Base-by-base conservation (phyloP, 1,140 invertebrate genomes). In the Portunus trituberculatus region DNA sequence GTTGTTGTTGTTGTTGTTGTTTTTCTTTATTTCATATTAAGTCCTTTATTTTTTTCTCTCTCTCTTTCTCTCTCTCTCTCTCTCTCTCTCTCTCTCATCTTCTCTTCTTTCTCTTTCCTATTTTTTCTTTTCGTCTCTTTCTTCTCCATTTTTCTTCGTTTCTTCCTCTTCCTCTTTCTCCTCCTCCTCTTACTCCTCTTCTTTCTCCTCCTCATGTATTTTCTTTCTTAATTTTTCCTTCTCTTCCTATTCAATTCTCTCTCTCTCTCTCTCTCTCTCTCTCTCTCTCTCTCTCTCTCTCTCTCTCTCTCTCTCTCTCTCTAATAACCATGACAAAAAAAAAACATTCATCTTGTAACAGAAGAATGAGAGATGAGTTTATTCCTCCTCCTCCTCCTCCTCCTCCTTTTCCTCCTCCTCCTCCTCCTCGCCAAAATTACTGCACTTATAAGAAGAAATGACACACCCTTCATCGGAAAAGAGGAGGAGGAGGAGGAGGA, bases 401-500 rank as follows among this genome's bases (percentile, higher is more conserved):
- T 39, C 84, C 84, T 39, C 84, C 84, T 39, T 25, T 12, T 39
- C 84, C 16, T 39, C 84, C 84, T 39, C 84, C 84, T 39, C 84
- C 84, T 86, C 84, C 84, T 16, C n/a, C 1, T 39, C 3, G 12
- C 16, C 84, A 86, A 29, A 86, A 14, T 29, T 14, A 6, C 28
- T 7, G 1, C 84, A 86, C 84, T 31, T 39, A 29, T 39, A 86
- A 29, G 84, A 6, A 16, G n/a, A 86, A 39, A 86, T 86, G 32
- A 59, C 52, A 59, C 52, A 1, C 12, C 52, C 52, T 86, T 12
- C 39, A 14, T 39, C 29, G 46, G 10, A 1, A 29, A 46, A 89
- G 90, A 91, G n/a, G 48, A 48, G 46, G 88, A 90, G 88, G 88
- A 90, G 88, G 46, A 91, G 32, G 48, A 52, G 28, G 89, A 52